These are phyloP conservation scores for Drosophila tani DNA, from an alignment of 1,140 invertebrate genomes.

Conservation along the genomic window DNA sequence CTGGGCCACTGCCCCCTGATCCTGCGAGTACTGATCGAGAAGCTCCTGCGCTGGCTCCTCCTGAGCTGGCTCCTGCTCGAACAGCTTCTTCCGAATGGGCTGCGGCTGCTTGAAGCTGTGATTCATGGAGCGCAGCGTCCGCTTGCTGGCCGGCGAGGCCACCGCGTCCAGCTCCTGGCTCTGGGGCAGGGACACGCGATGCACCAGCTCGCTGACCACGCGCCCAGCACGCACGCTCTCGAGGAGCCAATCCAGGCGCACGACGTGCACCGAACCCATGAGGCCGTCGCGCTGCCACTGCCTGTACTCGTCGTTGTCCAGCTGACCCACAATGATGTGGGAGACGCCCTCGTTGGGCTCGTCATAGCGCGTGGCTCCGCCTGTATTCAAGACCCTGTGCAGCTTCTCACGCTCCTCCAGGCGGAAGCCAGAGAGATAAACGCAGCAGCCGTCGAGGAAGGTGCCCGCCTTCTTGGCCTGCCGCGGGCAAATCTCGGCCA, in stretches of 20 bases:
- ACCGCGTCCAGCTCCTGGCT: slow-evolving; percentile 76
- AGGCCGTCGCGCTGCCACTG: slow-evolving; percentile 71
- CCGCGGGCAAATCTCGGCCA: slow-evolving; percentile 88
- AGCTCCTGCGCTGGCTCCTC: slow-evolving; percentile 43
- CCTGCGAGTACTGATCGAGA: slow-evolving; percentile 72
- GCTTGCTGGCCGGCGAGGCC: slow-evolving; percentile 88
- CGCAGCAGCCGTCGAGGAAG: slow-evolving; percentile 93
- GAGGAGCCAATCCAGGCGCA: slow-evolving; percentile 90
- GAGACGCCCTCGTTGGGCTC: slow-evolving; percentile 91
- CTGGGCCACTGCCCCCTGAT: slow-evolving; percentile 68
- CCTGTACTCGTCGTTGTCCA: slow-evolving; percentile 71
- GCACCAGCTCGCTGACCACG: slow-evolving; percentile 87
- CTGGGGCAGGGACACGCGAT: slow-evolving; percentile 76
- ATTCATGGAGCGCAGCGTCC: slow-evolving; percentile 80
- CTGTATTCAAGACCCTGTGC: slow-evolving; percentile 90
- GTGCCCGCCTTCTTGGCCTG: slow-evolving; percentile 89
- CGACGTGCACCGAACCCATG: slow-evolving; percentile 86
- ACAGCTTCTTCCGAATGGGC: slow-evolving; percentile 73
- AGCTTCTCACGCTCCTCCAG: slow-evolving; percentile 90
- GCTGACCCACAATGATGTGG: slow-evolving; percentile 91
- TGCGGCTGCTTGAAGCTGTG: slow-evolving; percentile 81
- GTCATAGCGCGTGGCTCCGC: slow-evolving; percentile 92
- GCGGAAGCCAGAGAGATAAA: slow-evolving; percentile 90
- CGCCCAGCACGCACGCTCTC: slow-evolving; percentile 89
- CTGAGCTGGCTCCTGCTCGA: slow-evolving; percentile 25